phyloP scores from a whole-genome alignment of 1,140 invertebrate genomes.

The Bombus affinis region DNA sequence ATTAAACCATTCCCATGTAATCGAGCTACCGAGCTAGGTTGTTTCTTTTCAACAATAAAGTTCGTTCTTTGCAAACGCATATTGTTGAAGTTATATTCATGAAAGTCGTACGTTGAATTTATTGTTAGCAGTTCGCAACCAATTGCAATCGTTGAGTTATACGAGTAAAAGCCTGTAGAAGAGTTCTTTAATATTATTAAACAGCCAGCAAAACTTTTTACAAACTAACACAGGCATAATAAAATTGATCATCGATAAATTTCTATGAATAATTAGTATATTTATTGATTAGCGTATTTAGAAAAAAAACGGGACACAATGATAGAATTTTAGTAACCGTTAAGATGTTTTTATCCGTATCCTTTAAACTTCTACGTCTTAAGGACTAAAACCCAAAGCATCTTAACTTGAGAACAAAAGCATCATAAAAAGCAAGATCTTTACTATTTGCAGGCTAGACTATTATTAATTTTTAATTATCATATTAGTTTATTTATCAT shows the following conservation, averaged over 20 bases:
- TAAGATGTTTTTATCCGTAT: too few species aligned
- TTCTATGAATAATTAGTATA: too few species aligned
- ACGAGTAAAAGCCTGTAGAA: neutral
- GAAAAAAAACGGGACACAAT: too few species aligned
- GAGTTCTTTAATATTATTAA: neutral
- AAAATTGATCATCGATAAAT: neutral
- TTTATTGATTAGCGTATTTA: too few species aligned
- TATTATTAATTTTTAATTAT: too few species aligned
- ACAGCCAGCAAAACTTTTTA: neutral
- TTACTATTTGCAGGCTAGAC: too few species aligned
- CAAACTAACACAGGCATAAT: neutral
- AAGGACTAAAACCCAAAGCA: too few species aligned
- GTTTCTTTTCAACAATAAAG: neutral
- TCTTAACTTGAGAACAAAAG: too few species aligned
- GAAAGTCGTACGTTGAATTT: neutral
- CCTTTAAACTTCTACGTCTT: too few species aligned
- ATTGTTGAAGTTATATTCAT: neutral
- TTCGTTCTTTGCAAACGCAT: neutral
- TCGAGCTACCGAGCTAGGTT: neutral
- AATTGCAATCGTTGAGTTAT: neutral
- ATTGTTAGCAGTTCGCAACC: neutral
- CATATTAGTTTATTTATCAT: too few species aligned
- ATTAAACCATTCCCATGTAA: neutral
- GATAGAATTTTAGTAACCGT: too few species aligned
- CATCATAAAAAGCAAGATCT: too few species aligned